Percentiles rank a stretch among this genome's conserved stretches.
These are phyloP conservation scores for Chrysochloris asiatica DNA, from an alignment of 2,113 vertebrate species.

Conservation along the genomic window DNA sequence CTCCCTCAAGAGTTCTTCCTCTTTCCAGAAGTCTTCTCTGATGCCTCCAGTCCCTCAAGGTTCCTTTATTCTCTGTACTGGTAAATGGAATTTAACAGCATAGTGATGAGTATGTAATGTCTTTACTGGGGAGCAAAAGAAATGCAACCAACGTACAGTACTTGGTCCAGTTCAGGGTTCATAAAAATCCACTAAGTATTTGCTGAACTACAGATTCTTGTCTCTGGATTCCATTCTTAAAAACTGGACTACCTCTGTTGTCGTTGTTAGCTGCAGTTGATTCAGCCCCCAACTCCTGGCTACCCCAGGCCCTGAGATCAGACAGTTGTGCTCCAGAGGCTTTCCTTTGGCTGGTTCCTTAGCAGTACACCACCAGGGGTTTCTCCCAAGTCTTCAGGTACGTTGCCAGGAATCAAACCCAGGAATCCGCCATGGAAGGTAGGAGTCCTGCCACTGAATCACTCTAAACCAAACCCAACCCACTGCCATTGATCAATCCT, in stretches of 20 bases:
- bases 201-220: neutral
- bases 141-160: rapidly evolving
- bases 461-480: too few relatives aligned
- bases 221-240: neutral
- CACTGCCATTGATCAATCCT: too few relatives aligned
- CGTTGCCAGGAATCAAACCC: too few relatives aligned
- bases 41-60: neutral
- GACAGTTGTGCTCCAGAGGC: neutral
- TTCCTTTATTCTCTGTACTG: neutral
- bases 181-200: neutral
- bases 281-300: neutral
- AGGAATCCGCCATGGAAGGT: too few relatives aligned
- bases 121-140: neutral
- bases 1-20: neutral
- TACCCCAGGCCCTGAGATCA: neutral
- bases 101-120: neutral
- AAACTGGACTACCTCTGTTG: neutral
- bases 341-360: too few relatives aligned
- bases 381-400: too few relatives aligned
- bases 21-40: neutral
- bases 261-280: neutral
- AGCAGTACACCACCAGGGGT: too few relatives aligned
- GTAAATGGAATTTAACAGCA: rapidly evolving
- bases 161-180: neutral
- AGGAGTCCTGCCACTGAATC: too few relatives aligned